A percentile compares a stretch with the other conserved stretches of the same genome.
phyloP scores from a whole-genome alignment of 2,797 vertebrate genomes.

The Phalloptychus januarius region DNA sequence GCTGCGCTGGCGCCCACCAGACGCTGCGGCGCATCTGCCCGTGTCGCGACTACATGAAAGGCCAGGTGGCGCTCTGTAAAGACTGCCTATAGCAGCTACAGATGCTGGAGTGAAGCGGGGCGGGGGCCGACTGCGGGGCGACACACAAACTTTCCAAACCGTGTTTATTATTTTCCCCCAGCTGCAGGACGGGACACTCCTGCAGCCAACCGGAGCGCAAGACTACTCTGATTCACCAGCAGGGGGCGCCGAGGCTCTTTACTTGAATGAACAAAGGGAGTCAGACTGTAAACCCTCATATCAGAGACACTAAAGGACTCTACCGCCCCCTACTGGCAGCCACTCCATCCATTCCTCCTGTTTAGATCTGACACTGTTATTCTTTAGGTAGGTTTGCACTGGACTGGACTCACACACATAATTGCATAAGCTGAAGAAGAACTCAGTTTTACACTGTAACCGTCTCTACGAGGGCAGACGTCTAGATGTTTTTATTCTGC shows the following conservation, averaged over 20 bases:
- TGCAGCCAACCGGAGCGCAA: slow-evolving; percentile 23
- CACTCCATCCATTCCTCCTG: neutral
- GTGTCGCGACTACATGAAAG: slow-evolving; percentile 98
- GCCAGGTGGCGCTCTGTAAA: slow-evolving; percentile 96
- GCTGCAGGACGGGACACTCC: slow-evolving; percentile 22
- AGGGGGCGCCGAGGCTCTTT: slow-evolving; percentile 42
- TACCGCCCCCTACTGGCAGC: slow-evolving; percentile 8
- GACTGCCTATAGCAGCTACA: slow-evolving; percentile 85
- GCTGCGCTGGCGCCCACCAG: slow-evolving; percentile 92
- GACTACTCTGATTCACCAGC: slow-evolving; percentile 34
- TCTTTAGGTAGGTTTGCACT: slow-evolving; percentile 75
- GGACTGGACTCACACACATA: slow-evolving; percentile 50
- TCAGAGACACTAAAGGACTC: slow-evolving; percentile 25
- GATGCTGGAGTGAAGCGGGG: slow-evolving; percentile 10
- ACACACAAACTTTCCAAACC: slow-evolving; percentile 7
- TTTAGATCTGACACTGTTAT: slow-evolving; percentile 48
- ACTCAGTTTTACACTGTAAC: slow-evolving; percentile 76
- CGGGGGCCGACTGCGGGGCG: neutral
- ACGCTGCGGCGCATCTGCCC: slow-evolving; percentile 91
- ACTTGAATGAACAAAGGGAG: slow-evolving; percentile 75
- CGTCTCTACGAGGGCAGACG: slow-evolving; percentile 38
- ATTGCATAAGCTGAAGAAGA: slow-evolving; percentile 30
- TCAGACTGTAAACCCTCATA: slow-evolving; percentile 8
- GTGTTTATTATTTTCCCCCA: slow-evolving; percentile 52
- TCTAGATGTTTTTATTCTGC: slow-evolving; percentile 60